Percentiles rank a stretch among this genome's conserved stretches.
Conservation (phyloP, 2,113 vertebrate genomes). For the Dunckerocampus dactyliophorus region DNA sequence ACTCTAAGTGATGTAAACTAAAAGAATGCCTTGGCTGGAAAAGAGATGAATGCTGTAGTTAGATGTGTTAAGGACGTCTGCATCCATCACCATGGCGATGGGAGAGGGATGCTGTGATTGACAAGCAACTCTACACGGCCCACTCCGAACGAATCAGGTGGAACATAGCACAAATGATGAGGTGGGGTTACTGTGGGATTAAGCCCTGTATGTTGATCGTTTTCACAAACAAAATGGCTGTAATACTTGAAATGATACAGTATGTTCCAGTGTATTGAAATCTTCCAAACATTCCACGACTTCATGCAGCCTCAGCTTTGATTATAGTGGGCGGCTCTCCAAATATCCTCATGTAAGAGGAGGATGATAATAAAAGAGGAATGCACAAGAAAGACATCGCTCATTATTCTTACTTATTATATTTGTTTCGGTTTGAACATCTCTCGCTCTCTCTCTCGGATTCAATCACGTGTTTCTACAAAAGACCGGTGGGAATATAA, state of each 20-base stretch:
- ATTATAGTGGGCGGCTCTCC: constrained; percentile 14
- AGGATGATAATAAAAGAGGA: constrained; percentile 53
- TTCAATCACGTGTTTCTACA: too few relatives aligned
- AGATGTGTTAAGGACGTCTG: constrained; percentile 32
- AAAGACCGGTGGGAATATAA: too few relatives aligned
- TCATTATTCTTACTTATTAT: neutral
- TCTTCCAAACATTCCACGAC: constrained; percentile 68
- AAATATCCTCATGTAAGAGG: constrained; percentile 44
- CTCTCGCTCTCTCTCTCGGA: too few relatives aligned
- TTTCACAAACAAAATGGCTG: constrained; percentile 3
- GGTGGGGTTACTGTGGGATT: constrained; percentile 2
- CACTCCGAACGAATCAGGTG: constrained; percentile 1
- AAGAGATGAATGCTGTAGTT: constrained; percentile 50
- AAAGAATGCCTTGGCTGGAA: constrained; percentile 53
- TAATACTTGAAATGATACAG: constrained; percentile 5
- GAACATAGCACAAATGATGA: neutral
- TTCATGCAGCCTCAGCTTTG: constrained; percentile 13
- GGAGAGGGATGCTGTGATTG: neutral
- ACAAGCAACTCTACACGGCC: constrained; percentile 10
- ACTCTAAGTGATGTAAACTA: constrained; percentile 44
- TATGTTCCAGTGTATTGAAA: constrained; percentile 6
- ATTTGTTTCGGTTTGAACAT: too few relatives aligned
- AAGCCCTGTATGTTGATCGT: constrained; percentile 16
- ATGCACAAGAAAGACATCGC: constrained; percentile 36
- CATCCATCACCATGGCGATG: constrained; percentile 31